phyloP scores from a whole-genome alignment of 2,797 vertebrate species.

The Pseudomugil gertrudae region DNA sequence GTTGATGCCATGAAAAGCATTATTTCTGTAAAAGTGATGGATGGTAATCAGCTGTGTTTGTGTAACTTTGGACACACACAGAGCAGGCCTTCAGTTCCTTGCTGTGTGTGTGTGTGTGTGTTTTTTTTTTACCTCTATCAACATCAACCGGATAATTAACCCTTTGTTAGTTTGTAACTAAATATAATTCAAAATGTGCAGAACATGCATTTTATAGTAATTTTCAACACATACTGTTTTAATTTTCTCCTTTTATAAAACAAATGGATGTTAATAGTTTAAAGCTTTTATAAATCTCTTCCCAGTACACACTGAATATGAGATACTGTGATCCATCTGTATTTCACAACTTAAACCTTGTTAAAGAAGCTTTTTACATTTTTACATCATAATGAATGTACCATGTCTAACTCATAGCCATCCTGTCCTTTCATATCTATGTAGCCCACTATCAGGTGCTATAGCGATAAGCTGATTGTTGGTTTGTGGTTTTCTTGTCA shows the following conservation, averaged over 20 bases:
- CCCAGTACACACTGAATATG: not conserved
- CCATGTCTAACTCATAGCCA: no score
- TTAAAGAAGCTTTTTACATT: not conserved
- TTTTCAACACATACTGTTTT: not conserved
- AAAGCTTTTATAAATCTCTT: not conserved
- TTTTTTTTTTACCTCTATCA: no score
- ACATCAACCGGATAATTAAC: not conserved
- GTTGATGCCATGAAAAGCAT: slow-evolving; percentile 57
- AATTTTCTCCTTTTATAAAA: not conserved
- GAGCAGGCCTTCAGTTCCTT: no score
- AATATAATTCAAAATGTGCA: not conserved
- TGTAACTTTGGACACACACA: slow-evolving; percentile 27
- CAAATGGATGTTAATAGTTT: not conserved
- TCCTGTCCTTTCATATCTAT: no score
- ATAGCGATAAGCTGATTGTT: not conserved
- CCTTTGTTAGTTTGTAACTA: no score
- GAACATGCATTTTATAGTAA: not conserved
- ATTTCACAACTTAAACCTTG: not conserved
- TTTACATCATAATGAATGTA: no score
- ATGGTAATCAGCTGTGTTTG: slow-evolving; percentile 56
- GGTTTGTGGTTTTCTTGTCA: not conserved
- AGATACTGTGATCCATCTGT: not conserved
- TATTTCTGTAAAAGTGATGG: slow-evolving; percentile 65
- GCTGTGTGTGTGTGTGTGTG: no score
- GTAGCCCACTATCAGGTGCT: not conserved